These are phyloP conservation scores for Leucosticte australis DNA, from an alignment of 2,113 vertebrate species.

Conservation along the genomic window DNA sequence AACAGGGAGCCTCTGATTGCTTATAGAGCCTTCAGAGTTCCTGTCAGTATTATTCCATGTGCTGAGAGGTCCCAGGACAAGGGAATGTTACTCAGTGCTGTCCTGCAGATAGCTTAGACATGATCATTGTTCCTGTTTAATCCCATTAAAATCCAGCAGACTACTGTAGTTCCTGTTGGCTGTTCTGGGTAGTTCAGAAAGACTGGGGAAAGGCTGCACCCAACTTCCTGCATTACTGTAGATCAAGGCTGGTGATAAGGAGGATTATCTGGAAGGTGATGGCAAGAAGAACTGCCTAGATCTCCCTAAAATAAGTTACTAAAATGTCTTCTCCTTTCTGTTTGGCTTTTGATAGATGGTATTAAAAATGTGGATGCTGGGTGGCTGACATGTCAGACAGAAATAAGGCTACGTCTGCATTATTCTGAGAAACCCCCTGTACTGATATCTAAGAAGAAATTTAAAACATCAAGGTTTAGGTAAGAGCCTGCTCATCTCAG, in stretches of 20 bases:
- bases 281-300: not conserved
- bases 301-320: not conserved
- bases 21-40: not conserved
- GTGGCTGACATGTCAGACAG: conserved; percentile 96
- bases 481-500: conserved; percentile 63
- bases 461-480: conserved; percentile 98
- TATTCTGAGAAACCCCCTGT: conserved; percentile 89
- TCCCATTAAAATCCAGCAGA: not conserved
- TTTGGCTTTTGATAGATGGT: conserved; percentile 77
- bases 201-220: not conserved
- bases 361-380: conserved; percentile 87
- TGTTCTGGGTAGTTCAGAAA: not conserved
- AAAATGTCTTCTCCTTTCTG: not conserved
- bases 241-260: not conserved
- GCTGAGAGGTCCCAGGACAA: not conserved
- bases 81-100: not conserved
- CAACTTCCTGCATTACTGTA: not conserved
- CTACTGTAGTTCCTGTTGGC: not conserved
- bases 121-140: not conserved
- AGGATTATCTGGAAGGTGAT: not conserved
- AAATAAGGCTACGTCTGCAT: conserved; percentile 94
- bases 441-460: conserved; percentile 95
- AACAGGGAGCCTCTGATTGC: not conserved
- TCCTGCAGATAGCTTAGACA: not conserved
- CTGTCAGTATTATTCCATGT: not conserved